Evolutionary conservation across 2,888 invertebrate genomes (phyloP), one percentile per base, ranked within the genome.

Genomic region (Latheticus oryzae): DNA sequence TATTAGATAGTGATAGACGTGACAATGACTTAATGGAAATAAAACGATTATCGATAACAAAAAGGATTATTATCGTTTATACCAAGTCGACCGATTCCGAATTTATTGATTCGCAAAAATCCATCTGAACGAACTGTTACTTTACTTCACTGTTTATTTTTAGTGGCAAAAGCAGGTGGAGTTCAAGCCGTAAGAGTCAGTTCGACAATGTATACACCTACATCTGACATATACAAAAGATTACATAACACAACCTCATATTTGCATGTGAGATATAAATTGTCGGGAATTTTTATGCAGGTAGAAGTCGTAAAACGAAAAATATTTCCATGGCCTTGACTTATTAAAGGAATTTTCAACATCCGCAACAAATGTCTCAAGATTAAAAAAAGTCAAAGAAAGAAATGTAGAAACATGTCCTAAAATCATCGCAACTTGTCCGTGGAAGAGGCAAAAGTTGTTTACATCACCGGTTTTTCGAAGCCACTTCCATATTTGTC

Each of bases 401-500:
- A 33, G 12, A 21, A 26, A 12, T 15, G 23, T 13, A 28, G n/a
- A 24, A 32, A 35, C 33, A 32, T 13, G 47, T 47, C 23, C 47
- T 19, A 33, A 16, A 42, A 13, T 16, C 45, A 19, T 17, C 45
- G 30, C 47, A 19, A 37, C 5, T 19, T 28, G 38, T 50, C 37
- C 32, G 30, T 23, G 19, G 48, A 37, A 33, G 48, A 35, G 52
- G 54, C 54, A 45, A 54, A 45, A 54, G 28, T 40, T 55, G 48
- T 38, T 40, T 40, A 40, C 48, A 38, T 23, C 47, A 28, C 48
- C 28, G 33, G 32, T 35, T 48, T 47, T 48, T 50, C 48, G 48
- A 50, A 37, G 45, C 45, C 21, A 47, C 47, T 58, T 58, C 58
- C 58, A 58, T 58, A 58, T 52, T 58, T 52, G 58, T 47, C 37